These are phyloP conservation scores for Parnassius glacialis DNA, from an alignment of 2,888 invertebrate genomes.

Conservation along the genomic window DNA sequence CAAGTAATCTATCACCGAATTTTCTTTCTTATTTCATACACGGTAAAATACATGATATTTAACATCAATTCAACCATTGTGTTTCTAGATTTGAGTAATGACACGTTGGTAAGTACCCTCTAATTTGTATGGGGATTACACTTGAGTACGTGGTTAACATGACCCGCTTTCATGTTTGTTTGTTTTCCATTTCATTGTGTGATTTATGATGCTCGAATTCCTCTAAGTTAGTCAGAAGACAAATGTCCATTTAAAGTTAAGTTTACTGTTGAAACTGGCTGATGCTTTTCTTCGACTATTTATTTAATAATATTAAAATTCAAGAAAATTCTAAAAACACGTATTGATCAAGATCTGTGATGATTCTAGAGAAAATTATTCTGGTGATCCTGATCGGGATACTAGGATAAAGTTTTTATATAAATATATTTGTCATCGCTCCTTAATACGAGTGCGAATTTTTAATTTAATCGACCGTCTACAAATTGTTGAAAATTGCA, in stretches of 20 bases:
- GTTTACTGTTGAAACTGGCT: neutral
- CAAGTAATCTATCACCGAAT: constrained; percentile 51
- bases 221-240: neutral
- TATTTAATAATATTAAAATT: too few relatives aligned
- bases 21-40: constrained; percentile 34
- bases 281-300: too few relatives aligned
- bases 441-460: too few relatives aligned
- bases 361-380: too few relatives aligned
- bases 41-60: constrained; percentile 24
- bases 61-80: constrained; percentile 27
- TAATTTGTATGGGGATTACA: constrained; percentile 61
- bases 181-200: constrained; percentile 25
- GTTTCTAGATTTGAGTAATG: constrained; percentile 41
- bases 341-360: too few relatives aligned
- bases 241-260: neutral
- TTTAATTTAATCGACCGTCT: too few relatives aligned
- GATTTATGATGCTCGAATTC: constrained; percentile 1
- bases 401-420: too few relatives aligned
- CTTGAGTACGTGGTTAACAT: constrained; percentile 32
- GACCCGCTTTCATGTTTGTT: constrained; percentile 42
- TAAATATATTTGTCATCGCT: too few relatives aligned
- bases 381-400: too few relatives aligned
- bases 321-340: too few relatives aligned
- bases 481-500: too few relatives aligned
- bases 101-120: constrained; percentile 42